These are phyloP conservation scores for Oceanites oceanicus DNA, from an alignment of 2,113 vertebrate species.

Conservation along the genomic window DNA sequence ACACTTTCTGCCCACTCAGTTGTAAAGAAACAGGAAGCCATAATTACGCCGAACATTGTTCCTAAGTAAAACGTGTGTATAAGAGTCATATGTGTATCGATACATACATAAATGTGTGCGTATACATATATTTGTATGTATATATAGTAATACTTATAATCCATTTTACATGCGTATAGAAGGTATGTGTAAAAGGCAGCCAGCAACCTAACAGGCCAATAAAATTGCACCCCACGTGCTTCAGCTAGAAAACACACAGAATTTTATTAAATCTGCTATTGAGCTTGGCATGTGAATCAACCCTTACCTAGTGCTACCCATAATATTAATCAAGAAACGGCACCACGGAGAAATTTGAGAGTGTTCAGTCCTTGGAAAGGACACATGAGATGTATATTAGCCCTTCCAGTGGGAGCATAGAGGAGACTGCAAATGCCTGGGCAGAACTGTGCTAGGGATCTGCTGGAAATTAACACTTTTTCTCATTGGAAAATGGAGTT, in stretches of 20 bases:
- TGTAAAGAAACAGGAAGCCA: background rate
- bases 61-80: background rate
- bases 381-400: background rate
- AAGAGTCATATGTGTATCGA: background rate
- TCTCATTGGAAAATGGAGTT: background rate
- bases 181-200: background rate
- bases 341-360: background rate
- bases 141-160: background rate
- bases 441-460: background rate
- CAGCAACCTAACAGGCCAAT: background rate
- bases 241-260: background rate
- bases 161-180: background rate
- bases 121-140: background rate
- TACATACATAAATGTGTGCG: background rate
- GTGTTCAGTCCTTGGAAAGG: background rate
- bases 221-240: background rate
- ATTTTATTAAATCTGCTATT: conserved; percentile 13
- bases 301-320: background rate
- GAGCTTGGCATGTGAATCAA: background rate
- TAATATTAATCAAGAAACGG: background rate
- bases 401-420: background rate
- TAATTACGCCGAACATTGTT: background rate
- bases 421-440: background rate
- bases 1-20: background rate
- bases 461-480: background rate